Evolutionary conservation across 1,140 invertebrate genomes (phyloP), one percentile per base, ranked within the genome.

Genomic region (Acyrthosiphon pisum): DNA sequence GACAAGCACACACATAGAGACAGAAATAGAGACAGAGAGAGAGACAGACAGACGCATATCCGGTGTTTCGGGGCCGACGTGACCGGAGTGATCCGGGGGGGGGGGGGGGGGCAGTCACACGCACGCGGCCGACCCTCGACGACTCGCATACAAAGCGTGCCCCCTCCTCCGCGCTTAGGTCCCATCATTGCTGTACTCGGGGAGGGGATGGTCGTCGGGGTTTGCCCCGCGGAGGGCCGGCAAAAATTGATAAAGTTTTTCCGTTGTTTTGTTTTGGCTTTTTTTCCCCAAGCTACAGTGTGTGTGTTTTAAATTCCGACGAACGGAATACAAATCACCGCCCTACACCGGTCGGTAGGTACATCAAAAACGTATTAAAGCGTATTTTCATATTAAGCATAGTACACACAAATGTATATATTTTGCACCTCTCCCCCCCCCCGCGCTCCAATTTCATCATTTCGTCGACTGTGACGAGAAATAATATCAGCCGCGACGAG

Each of bases 211-310:
- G 20, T 37, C 22, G 20, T 37, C 22, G 20, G 83, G 4, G 22
- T n/a, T 83, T 22, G 7, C 23, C 23, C 83, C 83, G 0, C 18
- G 18, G 11, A 44, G 9, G 41, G 83, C 23, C 83, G 86, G 46
- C 30, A 46, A 88, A 88, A 88, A 88, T 88, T 88, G 86, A 88
- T 88, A 88, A 88, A 88, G 44, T 88, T 88, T 88, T 48, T 22
- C 46, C 26, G 86, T 48, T 46, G 86, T 88, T 87, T 48, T n/a
- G 46, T 48, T 88, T n/a, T 86, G 84, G 46, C 4, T 35, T 88
- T n/a, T 14, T 46, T 48, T 6, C 14, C 30, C 4, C 6, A 26
- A 2, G n/a, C 0, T 22, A 4, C 41, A 41, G 14, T 11, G 50
- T 76, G 60, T 76, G 60, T 76, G 14, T 76, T 76, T 76, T n/a